Evolutionary conservation across 2,113 vertebrate species (phyloP).

Genomic region (Jaculus jaculus): DNA sequence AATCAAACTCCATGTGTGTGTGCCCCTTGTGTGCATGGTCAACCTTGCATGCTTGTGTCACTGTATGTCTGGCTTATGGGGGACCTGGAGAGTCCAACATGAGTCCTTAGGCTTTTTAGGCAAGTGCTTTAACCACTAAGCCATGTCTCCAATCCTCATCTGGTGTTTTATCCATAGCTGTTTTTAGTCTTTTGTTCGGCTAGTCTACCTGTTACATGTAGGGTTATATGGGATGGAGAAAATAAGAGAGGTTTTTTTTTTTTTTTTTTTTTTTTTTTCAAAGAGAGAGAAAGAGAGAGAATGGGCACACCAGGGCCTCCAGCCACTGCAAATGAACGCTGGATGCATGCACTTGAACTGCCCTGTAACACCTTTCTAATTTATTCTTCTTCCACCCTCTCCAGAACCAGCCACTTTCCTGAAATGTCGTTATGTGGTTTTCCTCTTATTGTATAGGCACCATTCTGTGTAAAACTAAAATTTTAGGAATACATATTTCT

Average conservation of each 20-base stretch:
- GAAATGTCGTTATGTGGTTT: neutral
- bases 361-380: neutral
- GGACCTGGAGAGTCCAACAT: too few species aligned
- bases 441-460: neutral
- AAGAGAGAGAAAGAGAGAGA: too few species aligned
- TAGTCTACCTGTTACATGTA: neutral
- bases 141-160: too few species aligned
- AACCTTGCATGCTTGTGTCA: too few species aligned
- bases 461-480: neutral
- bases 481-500: slow-evolving; percentile 10
- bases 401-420: neutral
- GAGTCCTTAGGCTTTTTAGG: too few species aligned
- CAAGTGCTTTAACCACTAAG: too few species aligned
- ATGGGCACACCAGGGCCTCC: too few species aligned
- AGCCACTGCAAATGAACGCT: too few species aligned
- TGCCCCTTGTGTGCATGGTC: too few species aligned
- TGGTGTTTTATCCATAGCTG: neutral
- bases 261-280: too few species aligned
- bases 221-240: neutral
- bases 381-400: neutral
- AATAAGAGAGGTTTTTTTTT: neutral
- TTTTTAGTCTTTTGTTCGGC: neutral
- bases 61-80: too few species aligned
- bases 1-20: too few species aligned
- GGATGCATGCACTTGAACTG: neutral